Evolutionary conservation across 2,797 vertebrate species (phyloP).

Genomic region (Sphenopsis melanotis): DNA sequence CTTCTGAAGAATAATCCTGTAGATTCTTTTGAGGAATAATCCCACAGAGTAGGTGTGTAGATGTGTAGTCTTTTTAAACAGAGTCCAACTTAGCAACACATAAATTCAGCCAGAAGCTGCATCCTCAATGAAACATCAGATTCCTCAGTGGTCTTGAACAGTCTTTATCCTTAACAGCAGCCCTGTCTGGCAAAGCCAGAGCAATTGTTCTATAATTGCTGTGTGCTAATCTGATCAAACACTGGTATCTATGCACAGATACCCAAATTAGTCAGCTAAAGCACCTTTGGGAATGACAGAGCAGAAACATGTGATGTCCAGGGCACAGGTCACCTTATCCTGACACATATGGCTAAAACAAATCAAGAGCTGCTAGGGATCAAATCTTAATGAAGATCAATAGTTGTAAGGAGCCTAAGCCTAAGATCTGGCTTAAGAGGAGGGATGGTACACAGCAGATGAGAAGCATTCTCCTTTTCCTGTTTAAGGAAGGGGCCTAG

Average conservation of each 20-base stretch:
- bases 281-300: background rate
- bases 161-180: background rate
- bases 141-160: background rate
- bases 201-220: background rate
- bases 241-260: background rate
- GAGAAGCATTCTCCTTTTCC: background rate
- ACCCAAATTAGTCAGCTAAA: background rate
- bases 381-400: background rate
- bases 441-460: background rate
- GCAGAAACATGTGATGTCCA: background rate
- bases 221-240: background rate
- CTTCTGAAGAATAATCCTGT: background rate
- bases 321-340: background rate
- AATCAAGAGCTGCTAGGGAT: background rate
- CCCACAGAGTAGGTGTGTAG: background rate
- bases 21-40: background rate
- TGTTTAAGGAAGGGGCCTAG: background rate
- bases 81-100: background rate
- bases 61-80: background rate
- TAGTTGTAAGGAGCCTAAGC: background rate
- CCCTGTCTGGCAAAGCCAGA: background rate
- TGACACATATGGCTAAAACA: background rate
- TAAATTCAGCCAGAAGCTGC: background rate
- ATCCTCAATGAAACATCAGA: background rate
- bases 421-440: background rate